Percentiles rank a stretch among this genome's conserved stretches.
These are phyloP conservation scores for Chrysodeixis includens DNA, from an alignment of 2,888 invertebrate genomes.

Conservation along the genomic window DNA sequence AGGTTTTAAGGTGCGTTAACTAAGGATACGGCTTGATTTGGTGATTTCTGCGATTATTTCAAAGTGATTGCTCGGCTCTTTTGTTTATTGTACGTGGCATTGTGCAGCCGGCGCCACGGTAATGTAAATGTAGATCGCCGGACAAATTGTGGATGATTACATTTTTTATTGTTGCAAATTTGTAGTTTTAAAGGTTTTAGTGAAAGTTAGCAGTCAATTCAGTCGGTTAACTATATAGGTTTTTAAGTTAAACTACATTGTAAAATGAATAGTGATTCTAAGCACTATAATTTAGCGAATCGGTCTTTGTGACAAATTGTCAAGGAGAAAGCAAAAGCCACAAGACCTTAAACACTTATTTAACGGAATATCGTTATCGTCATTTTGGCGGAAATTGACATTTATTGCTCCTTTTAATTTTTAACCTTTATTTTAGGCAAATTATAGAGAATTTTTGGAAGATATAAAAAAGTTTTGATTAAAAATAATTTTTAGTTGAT, in stretches of 20 bases:
- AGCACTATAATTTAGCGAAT: conserved; percentile 9
- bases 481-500: too few relatives aligned
- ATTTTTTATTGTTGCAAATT: not conserved
- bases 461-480: too few relatives aligned
- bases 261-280: too few relatives aligned
- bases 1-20: conserved; percentile 30
- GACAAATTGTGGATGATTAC: not conserved
- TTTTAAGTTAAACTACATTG: too few relatives aligned
- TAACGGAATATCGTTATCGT: not conserved
- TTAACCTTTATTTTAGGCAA: too few relatives aligned
- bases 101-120: not conserved
- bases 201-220: too few relatives aligned
- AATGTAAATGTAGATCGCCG: not conserved
- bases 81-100: not conserved
- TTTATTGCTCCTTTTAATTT: not conserved
- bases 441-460: too few relatives aligned
- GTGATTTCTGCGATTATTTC: not conserved
- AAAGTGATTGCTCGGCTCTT: not conserved
- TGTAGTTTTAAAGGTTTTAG: too few relatives aligned
- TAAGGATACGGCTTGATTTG: conserved; percentile 12
- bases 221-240: too few relatives aligned
- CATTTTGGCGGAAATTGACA: not conserved
- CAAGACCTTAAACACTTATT: conserved; percentile 3
- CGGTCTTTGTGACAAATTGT: conserved; percentile 24
- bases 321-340: conserved; percentile 27